Percentiles rank a stretch among this genome's conserved stretches.
Conservation (phyloP, 2,797 vertebrate species). For the Dryobates pubescens region DNA sequence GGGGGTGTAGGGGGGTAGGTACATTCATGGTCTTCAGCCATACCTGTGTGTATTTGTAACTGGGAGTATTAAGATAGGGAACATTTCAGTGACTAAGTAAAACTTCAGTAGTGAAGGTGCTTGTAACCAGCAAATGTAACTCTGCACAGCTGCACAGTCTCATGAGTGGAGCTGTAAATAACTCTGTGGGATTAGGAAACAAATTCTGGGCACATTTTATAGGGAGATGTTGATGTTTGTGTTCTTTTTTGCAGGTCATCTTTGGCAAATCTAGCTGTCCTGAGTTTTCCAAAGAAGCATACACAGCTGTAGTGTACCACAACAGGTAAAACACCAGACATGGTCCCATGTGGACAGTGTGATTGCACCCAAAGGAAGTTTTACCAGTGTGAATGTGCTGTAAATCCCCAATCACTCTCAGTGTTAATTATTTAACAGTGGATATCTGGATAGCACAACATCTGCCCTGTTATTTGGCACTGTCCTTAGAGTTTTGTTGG, state of each 20-base stretch:
- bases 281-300: constrained; percentile 96
- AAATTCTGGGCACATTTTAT: background rate
- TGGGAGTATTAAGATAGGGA: background rate
- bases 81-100: background rate
- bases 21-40: background rate
- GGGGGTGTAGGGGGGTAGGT: background rate
- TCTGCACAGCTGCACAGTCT: background rate
- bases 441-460: background rate
- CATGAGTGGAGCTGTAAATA: background rate
- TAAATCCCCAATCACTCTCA: background rate
- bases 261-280: constrained; percentile 99
- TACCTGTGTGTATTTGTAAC: background rate
- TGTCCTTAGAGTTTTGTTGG: background rate
- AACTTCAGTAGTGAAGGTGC: background rate
- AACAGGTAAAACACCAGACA: constrained; percentile 85
- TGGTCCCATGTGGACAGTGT: background rate
- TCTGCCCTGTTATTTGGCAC: background rate
- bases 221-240: background rate
- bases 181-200: background rate
- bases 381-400: background rate
- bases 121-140: background rate
- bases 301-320: constrained; percentile 97
- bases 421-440: background rate
- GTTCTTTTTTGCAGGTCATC: constrained; percentile 86
- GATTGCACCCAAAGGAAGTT: background rate